Evolutionary conservation across 2,888 invertebrate species (phyloP).

Genomic region (Bimastos eiseni): DNA sequence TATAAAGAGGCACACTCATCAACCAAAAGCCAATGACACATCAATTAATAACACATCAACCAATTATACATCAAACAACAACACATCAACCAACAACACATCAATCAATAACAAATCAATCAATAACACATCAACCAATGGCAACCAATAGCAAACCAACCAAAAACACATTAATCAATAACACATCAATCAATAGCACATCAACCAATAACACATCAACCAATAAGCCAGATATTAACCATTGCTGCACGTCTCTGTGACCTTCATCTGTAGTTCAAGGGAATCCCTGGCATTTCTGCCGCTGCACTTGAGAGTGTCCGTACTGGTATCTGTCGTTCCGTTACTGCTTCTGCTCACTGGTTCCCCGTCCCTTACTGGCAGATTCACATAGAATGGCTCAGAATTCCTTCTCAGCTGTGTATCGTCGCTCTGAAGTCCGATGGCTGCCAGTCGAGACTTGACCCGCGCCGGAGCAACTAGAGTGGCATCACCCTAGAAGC

Average conservation of each 20-base stretch:
- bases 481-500: not conserved
- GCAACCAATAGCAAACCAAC: too few relatives aligned
- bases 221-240: not conserved
- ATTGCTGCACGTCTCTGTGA: not conserved
- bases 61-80: too few relatives aligned
- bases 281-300: not conserved
- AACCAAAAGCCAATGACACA: too few relatives aligned
- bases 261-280: not conserved
- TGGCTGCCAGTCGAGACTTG: not conserved
- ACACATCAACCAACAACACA: too few relatives aligned
- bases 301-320: not conserved
- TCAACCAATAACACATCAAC: not conserved
- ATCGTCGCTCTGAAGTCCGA: slow-evolving; percentile 1
- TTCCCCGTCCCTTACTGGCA: slow-evolving; percentile 28
- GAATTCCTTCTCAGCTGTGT: slow-evolving; percentile 42
- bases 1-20: too few relatives aligned
- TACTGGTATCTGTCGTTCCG: not conserved
- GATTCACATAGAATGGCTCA: slow-evolving; percentile 59
- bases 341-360: not conserved
- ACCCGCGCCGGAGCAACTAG: not conserved
- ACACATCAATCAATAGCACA: too few relatives aligned
- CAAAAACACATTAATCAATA: too few relatives aligned
- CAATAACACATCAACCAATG: too few relatives aligned
- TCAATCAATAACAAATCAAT: too few relatives aligned
- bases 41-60: too few relatives aligned